A percentile compares a stretch with the other conserved stretches of the same genome.
Evolutionary conservation across 1,140 invertebrate genomes (phyloP).

Genomic region (Dolichoris vasculosae): DNA sequence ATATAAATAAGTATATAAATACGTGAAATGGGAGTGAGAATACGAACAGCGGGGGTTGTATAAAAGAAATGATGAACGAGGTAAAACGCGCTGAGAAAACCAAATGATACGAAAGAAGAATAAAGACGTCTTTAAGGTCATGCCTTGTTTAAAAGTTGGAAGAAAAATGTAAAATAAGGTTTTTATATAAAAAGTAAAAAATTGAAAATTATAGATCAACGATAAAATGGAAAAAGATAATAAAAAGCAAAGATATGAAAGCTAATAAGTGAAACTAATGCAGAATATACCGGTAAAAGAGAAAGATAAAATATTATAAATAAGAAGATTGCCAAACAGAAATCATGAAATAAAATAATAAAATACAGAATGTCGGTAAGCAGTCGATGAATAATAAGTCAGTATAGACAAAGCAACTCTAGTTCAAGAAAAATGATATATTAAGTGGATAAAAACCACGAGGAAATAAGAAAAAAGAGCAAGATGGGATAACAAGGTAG

Average conservation of each 20-base stretch:
- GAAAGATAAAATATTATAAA: not conserved
- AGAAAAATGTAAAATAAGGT: not conserved
- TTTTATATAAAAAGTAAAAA: not conserved
- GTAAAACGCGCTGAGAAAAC: not conserved
- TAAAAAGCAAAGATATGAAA: not conserved
- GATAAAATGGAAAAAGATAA: no score
- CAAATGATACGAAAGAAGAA: conserved; percentile 20
- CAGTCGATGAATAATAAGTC: not conserved
- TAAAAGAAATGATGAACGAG: conserved; percentile 24
- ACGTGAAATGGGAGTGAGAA: not conserved
- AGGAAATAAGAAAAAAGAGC: conserved; percentile 2
- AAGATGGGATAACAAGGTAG: conserved; percentile 43
- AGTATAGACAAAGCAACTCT: not conserved
- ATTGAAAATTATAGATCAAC: not conserved
- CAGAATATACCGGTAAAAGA: no score
- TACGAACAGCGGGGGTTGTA: not conserved
- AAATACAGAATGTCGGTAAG: no score
- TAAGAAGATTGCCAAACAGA: not conserved
- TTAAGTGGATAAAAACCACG: not conserved
- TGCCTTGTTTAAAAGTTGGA: not conserved
- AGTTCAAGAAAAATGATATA: conserved; percentile 15
- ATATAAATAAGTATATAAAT: not conserved
- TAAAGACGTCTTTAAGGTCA: not conserved
- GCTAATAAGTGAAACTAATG: no score
- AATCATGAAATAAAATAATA: not conserved